Base-by-base conservation (phyloP, 2,888 invertebrate genomes). In the Agrotis segetum region DNA sequence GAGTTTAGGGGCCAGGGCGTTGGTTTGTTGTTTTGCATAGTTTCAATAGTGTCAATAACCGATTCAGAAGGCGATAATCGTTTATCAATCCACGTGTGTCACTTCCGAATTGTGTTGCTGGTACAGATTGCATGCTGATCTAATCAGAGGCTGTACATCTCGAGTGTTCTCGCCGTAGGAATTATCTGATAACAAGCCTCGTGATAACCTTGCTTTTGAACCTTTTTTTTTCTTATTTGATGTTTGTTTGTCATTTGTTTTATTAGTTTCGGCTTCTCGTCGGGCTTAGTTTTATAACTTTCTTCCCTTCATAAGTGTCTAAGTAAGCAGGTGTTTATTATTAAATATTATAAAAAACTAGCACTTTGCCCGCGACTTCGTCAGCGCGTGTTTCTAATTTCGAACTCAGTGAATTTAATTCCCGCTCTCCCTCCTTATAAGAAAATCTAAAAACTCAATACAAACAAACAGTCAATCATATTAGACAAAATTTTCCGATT, bases 111-210 rank as follows among this genome's bases (percentile, higher is more conserved):
- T 21, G 44, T 53, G 21, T 49, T 55, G 19, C 17, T 24, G 9
- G 21, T 9, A 59, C 29, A 58, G 49, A 60, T 53, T 53, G 34
- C 17, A 34, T n/a, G 19, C n/a, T 46, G 64, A 79, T 79, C 49
- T 59, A 56, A 68, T 74, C 70, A 58, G n/a, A 52, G 52, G 55
- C 52, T 44, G 19, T 56, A 21, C 29, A 59, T 40, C 24, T 40
- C 53, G 53, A 64, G 46, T 47, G 50, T 16, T 63, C 17, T 75
- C 24, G 1, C 19, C 29, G 29, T 19, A 50, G 44, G 59, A 50
- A 67, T 80, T 67, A 78, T 62, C 74, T 74, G 80, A 70, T 80
- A 82, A 67, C 59, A 58, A 49, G 34, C 16, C 11, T n/a, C 49
- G 49, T 61, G 81, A 65, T 80, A 69, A 65, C 76, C 61, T 64